Evolutionary conservation across 2,888 invertebrate species (phyloP), one percentile per base, ranked within the genome.

Genomic region (Agrochola litura): DNA sequence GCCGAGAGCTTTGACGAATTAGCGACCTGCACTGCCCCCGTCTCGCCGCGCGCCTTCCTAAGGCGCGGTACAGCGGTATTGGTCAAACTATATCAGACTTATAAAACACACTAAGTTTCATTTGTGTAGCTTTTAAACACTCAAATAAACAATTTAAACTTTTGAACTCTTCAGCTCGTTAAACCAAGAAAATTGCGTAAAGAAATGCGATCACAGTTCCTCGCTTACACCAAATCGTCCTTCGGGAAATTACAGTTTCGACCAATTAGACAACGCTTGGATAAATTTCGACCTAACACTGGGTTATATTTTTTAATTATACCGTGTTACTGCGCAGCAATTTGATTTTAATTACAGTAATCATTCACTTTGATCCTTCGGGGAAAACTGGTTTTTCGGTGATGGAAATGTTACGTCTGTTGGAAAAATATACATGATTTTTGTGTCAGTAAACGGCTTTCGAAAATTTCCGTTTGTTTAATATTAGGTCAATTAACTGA

Each of bases 181-280:
- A 6, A 6, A 16, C 9, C 37, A 25, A 60, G 56, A 52, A 65
- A 54, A 60, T 10, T 58, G 37, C 14, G 22, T 58, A n/a, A 58
- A 64, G 10, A 6, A 41, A 30, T 16, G 30, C 56, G 73, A 69
- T 6, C 25, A 43, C 56, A 49, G 83, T 54, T 74, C 12, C 22
- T 85, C n/a, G 8, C 85, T 88, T 91, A 77, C 19, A 68, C 89
- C 91, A 83, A 64, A 66, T 68, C 67, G 86, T 92, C 95, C 95
- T 93, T 83, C 92, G 95, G 95, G 96, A 96, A 96, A 96, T 95
- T 95, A 95, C 94, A 93, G 93, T 93, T 95, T 93, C 91, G 91
- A 92, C 93, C 95, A 95, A 96, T 95, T 95, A 95, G 94, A 91
- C 91, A 87, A 88, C 92, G 90, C 89, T 88, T 89, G 91, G 91